phyloP scores from a whole-genome alignment of 2,113 vertebrate species.

The Pelecanoides urinatrix region DNA sequence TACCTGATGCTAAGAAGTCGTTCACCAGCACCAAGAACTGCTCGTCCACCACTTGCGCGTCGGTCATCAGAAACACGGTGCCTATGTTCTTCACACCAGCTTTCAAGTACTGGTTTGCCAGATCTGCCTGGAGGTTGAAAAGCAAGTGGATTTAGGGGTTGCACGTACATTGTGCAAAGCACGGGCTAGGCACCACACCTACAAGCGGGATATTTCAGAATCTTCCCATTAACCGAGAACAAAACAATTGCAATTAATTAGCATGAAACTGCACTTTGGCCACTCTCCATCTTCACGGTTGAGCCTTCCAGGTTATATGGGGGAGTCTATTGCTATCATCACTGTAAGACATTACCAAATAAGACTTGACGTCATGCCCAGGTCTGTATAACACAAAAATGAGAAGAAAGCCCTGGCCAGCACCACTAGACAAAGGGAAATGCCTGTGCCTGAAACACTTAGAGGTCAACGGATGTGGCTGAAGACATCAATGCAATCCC shows the following conservation, averaged over 20 bases:
- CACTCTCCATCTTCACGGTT: neutral
- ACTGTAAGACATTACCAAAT: neutral
- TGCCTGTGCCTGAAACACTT: neutral
- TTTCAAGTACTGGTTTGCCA: slow-evolving; percentile 87
- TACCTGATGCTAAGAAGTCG: slow-evolving; percentile 93
- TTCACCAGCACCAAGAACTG: slow-evolving; percentile 94
- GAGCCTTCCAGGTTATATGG: neutral
- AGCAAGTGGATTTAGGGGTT: neutral
- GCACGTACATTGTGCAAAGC: neutral
- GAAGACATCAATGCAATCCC: neutral
- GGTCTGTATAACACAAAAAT: neutral
- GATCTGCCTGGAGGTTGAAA: slow-evolving; percentile 71
- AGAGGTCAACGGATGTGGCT: neutral
- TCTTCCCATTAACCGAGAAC: neutral
- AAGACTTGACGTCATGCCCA: neutral
- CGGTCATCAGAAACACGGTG: slow-evolving; percentile 90
- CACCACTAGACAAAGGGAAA: neutral
- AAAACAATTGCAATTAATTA: neutral
- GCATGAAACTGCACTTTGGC: neutral
- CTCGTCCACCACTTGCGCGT: slow-evolving; percentile 88
- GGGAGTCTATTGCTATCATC: neutral
- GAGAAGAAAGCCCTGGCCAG: neutral
- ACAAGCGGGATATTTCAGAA: neutral
- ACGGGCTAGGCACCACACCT: accelerated
- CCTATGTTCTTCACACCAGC: slow-evolving; percentile 88